phyloP scores from a whole-genome alignment of 2,888 invertebrate species.

The Shargacucullia verbasci region DNA sequence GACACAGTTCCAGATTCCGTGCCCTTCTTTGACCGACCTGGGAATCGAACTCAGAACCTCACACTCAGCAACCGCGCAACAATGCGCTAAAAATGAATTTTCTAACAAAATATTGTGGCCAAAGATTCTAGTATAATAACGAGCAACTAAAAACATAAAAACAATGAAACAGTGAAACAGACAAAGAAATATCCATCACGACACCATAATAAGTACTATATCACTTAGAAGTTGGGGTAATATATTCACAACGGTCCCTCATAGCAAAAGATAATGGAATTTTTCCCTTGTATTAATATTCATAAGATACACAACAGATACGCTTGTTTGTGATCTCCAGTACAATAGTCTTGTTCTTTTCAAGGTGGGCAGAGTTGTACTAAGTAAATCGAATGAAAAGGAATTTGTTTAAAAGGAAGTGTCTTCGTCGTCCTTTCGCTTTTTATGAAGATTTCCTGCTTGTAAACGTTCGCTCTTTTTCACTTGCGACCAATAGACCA shows the following conservation, averaged over 20 bases:
- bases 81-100: too few species aligned
- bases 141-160: not conserved
- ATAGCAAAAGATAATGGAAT: constrained; percentile 56
- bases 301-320: constrained; percentile 53
- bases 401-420: constrained; percentile 4
- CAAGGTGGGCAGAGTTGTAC: constrained; percentile 30
- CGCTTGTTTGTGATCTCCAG: constrained; percentile 50
- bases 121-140: too few species aligned
- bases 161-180: constrained; percentile 8
- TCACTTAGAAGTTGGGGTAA: constrained; percentile 51
- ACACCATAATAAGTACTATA: constrained; percentile 43
- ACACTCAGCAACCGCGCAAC: too few species aligned
- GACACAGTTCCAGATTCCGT: too few species aligned
- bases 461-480: too few species aligned
- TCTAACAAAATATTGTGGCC: too few species aligned
- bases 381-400: constrained; percentile 20
- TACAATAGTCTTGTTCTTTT: constrained; percentile 40
- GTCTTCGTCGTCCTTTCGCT: not conserved
- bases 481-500: too few species aligned
- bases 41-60: too few species aligned
- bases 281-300: constrained; percentile 56
- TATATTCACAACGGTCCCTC: constrained; percentile 53
- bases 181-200: constrained; percentile 33
- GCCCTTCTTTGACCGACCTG: too few species aligned
- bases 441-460: too few species aligned